Evolutionary conservation across 2,888 invertebrate genomes (phyloP).

Genomic region (Flexamia atlantica): DNA sequence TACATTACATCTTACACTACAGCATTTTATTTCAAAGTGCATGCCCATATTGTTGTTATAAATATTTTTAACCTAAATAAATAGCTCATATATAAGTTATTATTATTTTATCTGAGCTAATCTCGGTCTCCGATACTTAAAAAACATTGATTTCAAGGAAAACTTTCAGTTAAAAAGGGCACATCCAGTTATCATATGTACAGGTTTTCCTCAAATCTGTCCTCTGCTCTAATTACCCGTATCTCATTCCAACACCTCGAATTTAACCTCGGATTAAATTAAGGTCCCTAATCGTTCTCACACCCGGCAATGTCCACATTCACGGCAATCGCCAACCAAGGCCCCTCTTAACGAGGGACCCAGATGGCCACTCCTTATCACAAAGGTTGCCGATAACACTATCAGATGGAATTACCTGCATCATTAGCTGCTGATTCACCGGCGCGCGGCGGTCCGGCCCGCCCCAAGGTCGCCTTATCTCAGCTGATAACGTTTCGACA

Average conservation of each 20-base stretch:
- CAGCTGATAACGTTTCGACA: constrained; percentile 40
- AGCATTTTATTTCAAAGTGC: too few relatives aligned
- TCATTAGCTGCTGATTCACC: constrained; percentile 31
- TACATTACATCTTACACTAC: too few relatives aligned
- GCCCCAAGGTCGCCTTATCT: constrained; percentile 40
- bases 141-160: too few relatives aligned
- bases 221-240: neutral
- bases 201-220: too few relatives aligned
- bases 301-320: neutral
- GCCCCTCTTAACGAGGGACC: constrained; percentile 3
- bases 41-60: too few relatives aligned
- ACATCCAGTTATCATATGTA: too few relatives aligned
- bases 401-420: constrained; percentile 39
- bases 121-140: too few relatives aligned
- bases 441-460: neutral
- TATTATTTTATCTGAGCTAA: too few relatives aligned
- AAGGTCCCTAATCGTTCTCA: neutral
- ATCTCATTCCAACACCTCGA: neutral
- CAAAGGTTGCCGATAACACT: constrained; percentile 3
- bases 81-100: too few relatives aligned
- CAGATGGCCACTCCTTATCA: constrained; percentile 28
- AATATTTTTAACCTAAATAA: too few relatives aligned
- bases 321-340: neutral
- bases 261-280: neutral
- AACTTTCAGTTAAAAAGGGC: too few relatives aligned